Conservation (phyloP, 2,797 vertebrate species). For the Dryobates pubescens region DNA sequence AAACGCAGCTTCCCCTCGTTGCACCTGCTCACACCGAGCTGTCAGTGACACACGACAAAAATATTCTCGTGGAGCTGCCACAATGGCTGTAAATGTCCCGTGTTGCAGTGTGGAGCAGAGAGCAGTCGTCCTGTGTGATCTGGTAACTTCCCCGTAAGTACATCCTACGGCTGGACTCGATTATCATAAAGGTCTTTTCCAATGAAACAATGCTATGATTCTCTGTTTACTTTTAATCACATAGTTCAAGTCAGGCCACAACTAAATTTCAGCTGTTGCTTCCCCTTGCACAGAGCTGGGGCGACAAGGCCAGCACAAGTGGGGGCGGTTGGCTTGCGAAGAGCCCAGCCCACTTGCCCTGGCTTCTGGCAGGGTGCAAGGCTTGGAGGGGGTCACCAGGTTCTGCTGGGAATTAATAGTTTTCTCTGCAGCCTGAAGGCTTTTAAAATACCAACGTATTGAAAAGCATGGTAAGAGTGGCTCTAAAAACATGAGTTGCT, state of each 20-base stretch:
- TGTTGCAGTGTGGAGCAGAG: not conserved
- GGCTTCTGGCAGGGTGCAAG: not conserved
- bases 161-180: too few species aligned
- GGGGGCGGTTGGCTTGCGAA: too few species aligned
- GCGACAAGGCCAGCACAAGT: accelerated
- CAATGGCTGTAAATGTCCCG: not conserved
- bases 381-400: not conserved
- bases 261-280: not conserved
- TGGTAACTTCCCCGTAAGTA: accelerated
- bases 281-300: not conserved
- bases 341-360: accelerated
- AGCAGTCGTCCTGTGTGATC: too few species aligned
- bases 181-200: too few species aligned
- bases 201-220: too few species aligned
- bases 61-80: not conserved
- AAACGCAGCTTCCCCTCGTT: not conserved
- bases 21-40: not conserved
- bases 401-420: too few species aligned
- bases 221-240: not conserved
- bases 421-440: not conserved
- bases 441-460: not conserved
- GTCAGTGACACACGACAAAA: not conserved
- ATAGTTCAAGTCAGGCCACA: accelerated
- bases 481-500: not conserved
- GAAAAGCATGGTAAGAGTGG: not conserved